These are phyloP conservation scores for Tipula confusa DNA, from an alignment of 2,888 invertebrate genomes.

Conservation along the genomic window DNA sequence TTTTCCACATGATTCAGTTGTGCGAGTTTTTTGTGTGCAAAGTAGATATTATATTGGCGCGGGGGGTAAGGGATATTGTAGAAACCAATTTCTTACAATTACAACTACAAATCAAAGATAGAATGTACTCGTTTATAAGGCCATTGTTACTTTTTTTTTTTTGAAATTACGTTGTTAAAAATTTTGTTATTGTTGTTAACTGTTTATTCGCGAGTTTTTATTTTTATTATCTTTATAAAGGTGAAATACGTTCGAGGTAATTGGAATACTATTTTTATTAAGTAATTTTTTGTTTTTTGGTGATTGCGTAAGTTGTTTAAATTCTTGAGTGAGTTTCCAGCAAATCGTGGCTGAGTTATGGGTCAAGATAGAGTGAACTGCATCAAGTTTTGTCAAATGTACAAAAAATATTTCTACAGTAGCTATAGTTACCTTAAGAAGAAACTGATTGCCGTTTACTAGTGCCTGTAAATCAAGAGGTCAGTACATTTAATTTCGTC, in stretches of 20 bases:
- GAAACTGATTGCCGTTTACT: no score
- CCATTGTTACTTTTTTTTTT: conserved; percentile 4
- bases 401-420: no score
- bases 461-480: no score
- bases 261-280: not conserved
- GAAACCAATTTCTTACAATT: not conserved
- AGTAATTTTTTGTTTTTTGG: no score
- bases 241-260: not conserved
- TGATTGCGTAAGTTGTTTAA: not conserved
- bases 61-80: not conserved
- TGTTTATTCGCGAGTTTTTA: not conserved
- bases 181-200: not conserved
- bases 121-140: not conserved
- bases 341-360: no score
- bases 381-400: no score
- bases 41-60: not conserved
- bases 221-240: not conserved
- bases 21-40: not conserved
- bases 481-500: no score
- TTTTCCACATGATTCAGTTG: not conserved
- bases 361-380: no score
- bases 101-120: not conserved
- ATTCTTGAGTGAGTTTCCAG: no score
- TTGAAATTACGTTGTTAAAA: not conserved
- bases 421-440: no score